phyloP scores from a whole-genome alignment of 2,888 invertebrate genomes.

The Eumerus sabulonum region DNA sequence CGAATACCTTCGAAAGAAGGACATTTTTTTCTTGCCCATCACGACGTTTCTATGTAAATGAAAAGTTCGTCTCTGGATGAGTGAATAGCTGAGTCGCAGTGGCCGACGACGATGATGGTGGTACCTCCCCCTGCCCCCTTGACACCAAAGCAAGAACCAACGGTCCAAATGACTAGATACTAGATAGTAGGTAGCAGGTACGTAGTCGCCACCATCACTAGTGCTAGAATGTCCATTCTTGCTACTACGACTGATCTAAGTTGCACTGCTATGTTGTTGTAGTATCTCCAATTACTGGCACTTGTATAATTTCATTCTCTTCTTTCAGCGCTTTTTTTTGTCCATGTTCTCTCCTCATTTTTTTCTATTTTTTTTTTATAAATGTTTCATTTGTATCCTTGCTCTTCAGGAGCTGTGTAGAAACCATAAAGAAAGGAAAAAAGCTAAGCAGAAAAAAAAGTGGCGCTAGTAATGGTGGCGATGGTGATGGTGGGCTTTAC shows the following conservation, averaged over 20 bases:
- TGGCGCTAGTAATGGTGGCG: constrained; percentile 15
- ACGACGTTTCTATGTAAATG: constrained; percentile 67
- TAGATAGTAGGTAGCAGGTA: neutral
- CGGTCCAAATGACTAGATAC: constrained; percentile 30
- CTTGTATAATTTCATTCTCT: constrained; percentile 69
- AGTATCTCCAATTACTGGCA: constrained; percentile 69
- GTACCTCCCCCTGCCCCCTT: constrained; percentile 4
- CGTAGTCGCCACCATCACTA: constrained; percentile 43
- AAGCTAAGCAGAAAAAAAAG: too few relatives aligned
- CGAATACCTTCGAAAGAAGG: constrained; percentile 46
- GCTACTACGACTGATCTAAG: too few relatives aligned
- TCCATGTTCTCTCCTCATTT: constrained; percentile 59
- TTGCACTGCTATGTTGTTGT: constrained; percentile 53
- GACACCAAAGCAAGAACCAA: constrained; percentile 28
- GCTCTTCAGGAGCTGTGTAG: constrained; percentile 50
- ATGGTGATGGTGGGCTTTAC: constrained; percentile 45
- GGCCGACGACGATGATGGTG: constrained; percentile 31
- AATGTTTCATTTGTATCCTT: constrained; percentile 69
- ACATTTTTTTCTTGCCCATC: constrained; percentile 51
- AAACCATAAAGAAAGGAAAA: constrained; percentile 20
- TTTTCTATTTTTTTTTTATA: constrained; percentile 52
- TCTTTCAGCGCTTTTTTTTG: constrained; percentile 42
- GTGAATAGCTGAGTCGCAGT: constrained; percentile 60
- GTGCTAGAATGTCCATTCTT: constrained; percentile 31
- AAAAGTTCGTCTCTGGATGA: constrained; percentile 61